phyloP scores from a whole-genome alignment of 2,797 vertebrate species.

The Sebastes nivosus region DNA sequence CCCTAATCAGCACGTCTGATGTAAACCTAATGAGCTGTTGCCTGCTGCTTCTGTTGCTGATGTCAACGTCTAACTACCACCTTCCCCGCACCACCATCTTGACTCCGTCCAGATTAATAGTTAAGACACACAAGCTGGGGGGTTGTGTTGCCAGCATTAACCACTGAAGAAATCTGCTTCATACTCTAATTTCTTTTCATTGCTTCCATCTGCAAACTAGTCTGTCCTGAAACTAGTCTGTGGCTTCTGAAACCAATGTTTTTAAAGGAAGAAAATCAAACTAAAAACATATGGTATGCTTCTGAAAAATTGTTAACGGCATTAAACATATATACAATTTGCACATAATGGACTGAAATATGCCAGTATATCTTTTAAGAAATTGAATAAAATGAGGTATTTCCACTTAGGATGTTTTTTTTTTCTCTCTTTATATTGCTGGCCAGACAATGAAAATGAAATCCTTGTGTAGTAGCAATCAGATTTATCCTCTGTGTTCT shows the following conservation, averaged over 20 bases:
- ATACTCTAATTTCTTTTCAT: not conserved
- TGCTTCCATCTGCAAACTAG: constrained; percentile 12
- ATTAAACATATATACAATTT: not conserved
- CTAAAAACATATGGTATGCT: not conserved
- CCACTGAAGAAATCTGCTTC: not conserved
- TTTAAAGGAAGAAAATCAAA: not conserved
- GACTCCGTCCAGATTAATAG: constrained; percentile 3
- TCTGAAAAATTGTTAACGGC: not conserved
- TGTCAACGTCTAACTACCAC: not conserved
- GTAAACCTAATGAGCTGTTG: constrained; percentile 13
- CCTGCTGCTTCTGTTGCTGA: not conserved
- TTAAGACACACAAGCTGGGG: not conserved
- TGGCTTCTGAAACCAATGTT: not conserved
- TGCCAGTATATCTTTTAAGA: not conserved
- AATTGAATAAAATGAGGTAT: not conserved
- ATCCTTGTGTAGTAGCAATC: not conserved
- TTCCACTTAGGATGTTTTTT: not conserved
- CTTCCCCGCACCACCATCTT: not conserved
- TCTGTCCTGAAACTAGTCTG: not conserved
- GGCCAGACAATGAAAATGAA: constrained; percentile 4
- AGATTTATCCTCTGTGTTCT: not conserved
- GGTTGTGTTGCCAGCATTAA: not conserved
- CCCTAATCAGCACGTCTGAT: not conserved
- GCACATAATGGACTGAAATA: not conserved
- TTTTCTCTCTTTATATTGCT: not conserved